phyloP scores from a whole-genome alignment of 1,140 invertebrate species.

The Ips nitidus region DNA sequence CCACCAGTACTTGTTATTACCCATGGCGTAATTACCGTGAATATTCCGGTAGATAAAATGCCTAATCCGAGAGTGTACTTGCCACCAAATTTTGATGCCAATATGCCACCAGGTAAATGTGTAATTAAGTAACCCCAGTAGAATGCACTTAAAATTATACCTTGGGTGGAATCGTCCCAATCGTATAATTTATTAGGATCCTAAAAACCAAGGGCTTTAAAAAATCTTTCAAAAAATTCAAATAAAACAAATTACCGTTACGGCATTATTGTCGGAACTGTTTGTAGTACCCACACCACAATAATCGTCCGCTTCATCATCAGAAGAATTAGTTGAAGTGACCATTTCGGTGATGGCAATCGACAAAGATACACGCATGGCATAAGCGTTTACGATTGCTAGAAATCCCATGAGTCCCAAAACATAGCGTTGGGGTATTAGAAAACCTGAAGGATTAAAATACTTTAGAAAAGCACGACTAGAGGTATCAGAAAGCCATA shows the following conservation, averaged over 20 bases:
- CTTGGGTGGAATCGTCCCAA: slow-evolving; percentile 68
- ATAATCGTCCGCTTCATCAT: slow-evolving; percentile 10
- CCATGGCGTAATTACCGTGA: slow-evolving; percentile 70
- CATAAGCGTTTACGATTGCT: slow-evolving; percentile 82
- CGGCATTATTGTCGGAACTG: slow-evolving; percentile 16
- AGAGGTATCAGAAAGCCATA: neutral
- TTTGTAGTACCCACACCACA: slow-evolving; percentile 19
- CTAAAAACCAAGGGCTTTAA: slow-evolving; percentile 33
- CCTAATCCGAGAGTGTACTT: slow-evolving; percentile 75
- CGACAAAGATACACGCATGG: slow-evolving; percentile 84
- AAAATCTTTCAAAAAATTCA: neutral
- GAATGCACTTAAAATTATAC: slow-evolving; percentile 66
- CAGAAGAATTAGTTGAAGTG: slow-evolving; percentile 27
- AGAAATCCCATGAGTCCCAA: slow-evolving; percentile 83
- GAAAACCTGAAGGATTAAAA: slow-evolving; percentile 57
- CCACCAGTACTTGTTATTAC: slow-evolving; percentile 61
- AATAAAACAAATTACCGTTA: slow-evolving; percentile 20
- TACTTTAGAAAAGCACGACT: neutral
- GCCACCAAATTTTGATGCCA: slow-evolving; percentile 75
- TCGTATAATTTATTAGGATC: slow-evolving; percentile 53
- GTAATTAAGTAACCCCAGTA: slow-evolving; percentile 76
- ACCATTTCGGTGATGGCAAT: slow-evolving; percentile 88
- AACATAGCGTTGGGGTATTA: slow-evolving; percentile 72
- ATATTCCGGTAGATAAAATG: slow-evolving; percentile 70
- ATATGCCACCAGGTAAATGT: slow-evolving; percentile 71